These are phyloP conservation scores for Scaptodrosophila lebanonensis DNA, from an alignment of 1,140 invertebrate species.

Conservation along the genomic window DNA sequence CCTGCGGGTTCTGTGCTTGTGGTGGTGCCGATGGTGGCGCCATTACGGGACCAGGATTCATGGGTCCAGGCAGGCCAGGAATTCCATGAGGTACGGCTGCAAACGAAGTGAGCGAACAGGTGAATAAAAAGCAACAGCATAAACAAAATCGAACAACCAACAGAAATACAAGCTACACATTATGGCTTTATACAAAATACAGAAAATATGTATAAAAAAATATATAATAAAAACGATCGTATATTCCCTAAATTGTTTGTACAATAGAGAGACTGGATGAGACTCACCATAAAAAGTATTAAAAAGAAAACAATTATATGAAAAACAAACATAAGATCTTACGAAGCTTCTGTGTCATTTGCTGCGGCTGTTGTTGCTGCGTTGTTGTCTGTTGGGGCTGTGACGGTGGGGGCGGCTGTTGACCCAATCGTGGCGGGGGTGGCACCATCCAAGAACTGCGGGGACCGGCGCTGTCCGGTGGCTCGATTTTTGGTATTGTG, in stretches of 20 bases:
- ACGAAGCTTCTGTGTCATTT: constrained; percentile 79
- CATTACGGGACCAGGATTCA: constrained; percentile 67
- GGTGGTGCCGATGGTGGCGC: constrained; percentile 65
- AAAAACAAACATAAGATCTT: constrained; percentile 78
- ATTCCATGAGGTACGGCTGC: constrained; percentile 72
- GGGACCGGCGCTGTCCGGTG: constrained; percentile 56
- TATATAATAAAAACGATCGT: neutral
- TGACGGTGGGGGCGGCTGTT: constrained; percentile 21
- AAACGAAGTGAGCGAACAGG: too few species aligned
- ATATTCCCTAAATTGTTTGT: too few species aligned
- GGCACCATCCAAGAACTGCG: constrained; percentile 73
- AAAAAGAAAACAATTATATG: constrained; percentile 71
- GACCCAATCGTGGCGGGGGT: constrained; percentile 51
- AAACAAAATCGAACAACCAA: constrained; percentile 5
- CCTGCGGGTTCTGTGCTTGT: constrained; percentile 65
- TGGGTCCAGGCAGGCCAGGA: constrained; percentile 61
- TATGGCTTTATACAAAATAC: too few species aligned
- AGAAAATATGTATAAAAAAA: neutral
- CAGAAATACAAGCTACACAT: too few species aligned
- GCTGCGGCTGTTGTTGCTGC: constrained; percentile 53
- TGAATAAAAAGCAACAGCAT: too few species aligned
- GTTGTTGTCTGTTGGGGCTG: constrained; percentile 31
- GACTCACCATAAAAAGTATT: constrained; percentile 19
- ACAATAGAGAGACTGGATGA: constrained; percentile 11
- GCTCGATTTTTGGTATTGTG: constrained; percentile 79